phyloP scores from a whole-genome alignment of 2,797 vertebrate genomes.

The Eulemur rubriventer region DNA sequence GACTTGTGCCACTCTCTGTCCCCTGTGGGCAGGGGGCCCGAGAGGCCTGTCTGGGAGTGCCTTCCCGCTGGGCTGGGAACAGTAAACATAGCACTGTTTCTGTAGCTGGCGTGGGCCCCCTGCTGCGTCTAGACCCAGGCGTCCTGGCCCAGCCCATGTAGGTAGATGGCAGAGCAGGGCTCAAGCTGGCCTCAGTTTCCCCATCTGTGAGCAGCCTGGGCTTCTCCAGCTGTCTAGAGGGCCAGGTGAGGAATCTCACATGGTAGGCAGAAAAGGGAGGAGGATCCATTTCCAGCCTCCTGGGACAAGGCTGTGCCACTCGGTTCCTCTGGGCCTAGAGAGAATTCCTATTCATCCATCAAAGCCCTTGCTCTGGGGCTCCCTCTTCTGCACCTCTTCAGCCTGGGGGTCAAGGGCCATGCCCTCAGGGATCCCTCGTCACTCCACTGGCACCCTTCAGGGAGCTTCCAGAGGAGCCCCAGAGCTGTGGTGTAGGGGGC shows the following conservation, averaged over 20 bases:
- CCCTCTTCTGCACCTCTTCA: accelerated
- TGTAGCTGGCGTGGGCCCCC: neutral
- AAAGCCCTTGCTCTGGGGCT: neutral
- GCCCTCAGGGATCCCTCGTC: neutral
- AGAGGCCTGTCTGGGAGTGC: neutral
- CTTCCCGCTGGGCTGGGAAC: neutral
- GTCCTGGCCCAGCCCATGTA: accelerated
- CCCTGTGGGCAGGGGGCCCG: neutral
- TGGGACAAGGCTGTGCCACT: neutral
- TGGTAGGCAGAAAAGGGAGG: neutral
- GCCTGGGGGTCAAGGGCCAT: neutral
- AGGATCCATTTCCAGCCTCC: neutral
- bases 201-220: no score
- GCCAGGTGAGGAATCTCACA: neutral
- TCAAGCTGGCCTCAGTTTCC: neutral
- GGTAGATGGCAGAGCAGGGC: neutral
- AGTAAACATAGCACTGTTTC: conserved; percentile 57
- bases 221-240: neutral
- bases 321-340: accelerated
- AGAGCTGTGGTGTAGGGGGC: neutral
- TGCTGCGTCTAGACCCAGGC: accelerated
- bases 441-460: neutral
- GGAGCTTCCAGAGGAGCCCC: neutral
- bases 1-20: neutral
- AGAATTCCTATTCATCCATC: neutral